phyloP scores from a whole-genome alignment of 2,888 invertebrate genomes.

The Ceriagrion tenellum region DNA sequence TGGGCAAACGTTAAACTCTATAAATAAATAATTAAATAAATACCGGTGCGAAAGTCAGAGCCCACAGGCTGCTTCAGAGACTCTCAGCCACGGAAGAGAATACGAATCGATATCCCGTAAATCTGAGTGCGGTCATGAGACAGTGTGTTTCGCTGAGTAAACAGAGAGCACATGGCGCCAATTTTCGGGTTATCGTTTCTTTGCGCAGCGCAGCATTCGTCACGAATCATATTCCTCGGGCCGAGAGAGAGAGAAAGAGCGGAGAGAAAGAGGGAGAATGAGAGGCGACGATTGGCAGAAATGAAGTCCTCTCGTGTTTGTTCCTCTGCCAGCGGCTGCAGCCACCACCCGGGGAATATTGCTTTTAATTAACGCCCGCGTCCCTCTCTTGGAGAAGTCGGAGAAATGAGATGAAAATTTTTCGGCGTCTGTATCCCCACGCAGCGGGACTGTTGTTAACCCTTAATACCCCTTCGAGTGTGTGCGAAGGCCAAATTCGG shows the following conservation, averaged over 20 bases:
- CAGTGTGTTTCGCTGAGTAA: background rate
- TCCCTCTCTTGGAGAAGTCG: background rate
- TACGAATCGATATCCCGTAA: background rate
- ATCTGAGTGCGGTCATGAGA: background rate
- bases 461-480: no score
- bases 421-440: no score
- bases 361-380: background rate
- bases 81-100: background rate
- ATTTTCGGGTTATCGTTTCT: constrained; percentile 3
- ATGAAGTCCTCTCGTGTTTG: background rate
- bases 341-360: background rate
- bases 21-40: no score
- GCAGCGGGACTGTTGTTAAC: no score
- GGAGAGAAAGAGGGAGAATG: background rate
- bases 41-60: no score
- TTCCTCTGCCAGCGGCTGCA: background rate
- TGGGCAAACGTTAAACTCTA: no score
- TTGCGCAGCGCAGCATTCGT: background rate
- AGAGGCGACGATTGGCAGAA: no score
- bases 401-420: background rate
- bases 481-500: no score
- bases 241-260: no score
- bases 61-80: no score
- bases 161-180: background rate
- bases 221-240: no score